Evolutionary conservation across 92 coral and sea anemone genomes (phyloP).

Genomic region (Zoanthus gigantus): DNA sequence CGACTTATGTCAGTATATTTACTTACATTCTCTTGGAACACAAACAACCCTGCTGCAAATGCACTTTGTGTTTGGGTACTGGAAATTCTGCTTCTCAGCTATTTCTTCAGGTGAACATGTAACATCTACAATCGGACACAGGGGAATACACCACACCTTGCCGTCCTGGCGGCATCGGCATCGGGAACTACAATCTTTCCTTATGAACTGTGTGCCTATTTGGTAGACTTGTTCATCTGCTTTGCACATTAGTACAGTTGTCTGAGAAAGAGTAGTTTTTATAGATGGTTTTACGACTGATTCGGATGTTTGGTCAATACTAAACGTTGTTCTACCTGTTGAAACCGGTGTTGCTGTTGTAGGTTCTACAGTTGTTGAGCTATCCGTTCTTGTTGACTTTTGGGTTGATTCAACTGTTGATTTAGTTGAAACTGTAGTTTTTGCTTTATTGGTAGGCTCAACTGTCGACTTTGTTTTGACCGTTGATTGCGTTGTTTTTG

Average conservation of each 20-base stretch:
- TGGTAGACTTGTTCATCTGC: conserved; percentile 30
- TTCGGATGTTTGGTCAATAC: not conserved
- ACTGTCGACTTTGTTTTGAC: no score
- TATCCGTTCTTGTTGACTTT: not conserved
- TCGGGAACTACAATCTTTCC: conserved; percentile 33
- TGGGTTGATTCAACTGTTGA: not conserved
- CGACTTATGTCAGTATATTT: not conserved
- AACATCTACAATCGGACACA: conserved; percentile 27
- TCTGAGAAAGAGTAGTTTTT: not conserved
- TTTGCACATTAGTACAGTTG: conserved; percentile 2
- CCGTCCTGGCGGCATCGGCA: conserved; percentile 35
- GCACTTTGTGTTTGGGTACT: conserved; percentile 6
- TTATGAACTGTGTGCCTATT: not conserved
- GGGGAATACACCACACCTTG: conserved; percentile 40
- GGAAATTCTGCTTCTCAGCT: conserved; percentile 2
- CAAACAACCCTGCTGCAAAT: conserved; percentile 26
- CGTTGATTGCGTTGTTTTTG: no score
- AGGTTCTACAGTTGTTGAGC: not conserved
- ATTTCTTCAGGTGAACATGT: conserved; percentile 4
- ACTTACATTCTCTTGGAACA: conserved; percentile 36
- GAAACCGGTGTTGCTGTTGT: not conserved
- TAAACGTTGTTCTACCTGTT: not conserved
- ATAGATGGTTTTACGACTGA: not conserved
- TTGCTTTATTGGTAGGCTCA: not conserved
- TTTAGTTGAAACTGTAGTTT: not conserved